Evolutionary conservation across 2,888 invertebrate genomes (phyloP), one percentile per base, ranked within the genome.

Genomic region (Metallyticus violacea): DNA sequence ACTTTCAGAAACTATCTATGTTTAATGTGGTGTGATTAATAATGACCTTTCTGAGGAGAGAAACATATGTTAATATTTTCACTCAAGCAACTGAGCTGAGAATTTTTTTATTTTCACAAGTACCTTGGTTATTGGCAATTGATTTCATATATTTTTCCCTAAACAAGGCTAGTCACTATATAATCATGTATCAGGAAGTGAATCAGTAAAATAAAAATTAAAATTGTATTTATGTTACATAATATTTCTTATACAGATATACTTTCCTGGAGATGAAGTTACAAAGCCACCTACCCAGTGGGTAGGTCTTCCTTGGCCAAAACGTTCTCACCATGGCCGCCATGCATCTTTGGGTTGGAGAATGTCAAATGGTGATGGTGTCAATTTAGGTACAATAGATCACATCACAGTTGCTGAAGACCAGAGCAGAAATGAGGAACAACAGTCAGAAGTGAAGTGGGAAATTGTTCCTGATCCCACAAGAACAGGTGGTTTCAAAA

Each of bases 281-380:
- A 86, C 85, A 27, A 87, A 87, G 79, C 87, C 87, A 76, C 82
- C 87, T 9, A 77, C 62, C 40, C 87, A 81, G 5, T 81, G 79
- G 81, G 87, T 85, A 28, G 77, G 25, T 7, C 79, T 87, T 9
- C 86, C 79, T 9, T 86, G 87, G 86, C 86, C 86, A 25, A 77
- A 26, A 62, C 26, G 25, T 22, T 7, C 7, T 26, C 26, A 82
- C 7, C 26, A 77, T 28, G 29, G 83, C 77, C 77, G 83, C n/a
- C 77, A 29, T 83, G 83, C 83, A 7, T 62, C 81, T 81, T 40
- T n/a, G n/a, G n/a, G n/a, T n/a, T 15, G 40, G 40, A 9, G 9
- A 22, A 0, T 22, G 22, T 9, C 9, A 9, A 40, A 40, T 40
- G 26, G 27, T 76, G 76, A 76, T n/a, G 26, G 27, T 2, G 3